A percentile compares a stretch with the other conserved stretches of the same genome.
Conservation (phyloP, 2,113 vertebrate species). For the Syrrhaptes paradoxus region DNA sequence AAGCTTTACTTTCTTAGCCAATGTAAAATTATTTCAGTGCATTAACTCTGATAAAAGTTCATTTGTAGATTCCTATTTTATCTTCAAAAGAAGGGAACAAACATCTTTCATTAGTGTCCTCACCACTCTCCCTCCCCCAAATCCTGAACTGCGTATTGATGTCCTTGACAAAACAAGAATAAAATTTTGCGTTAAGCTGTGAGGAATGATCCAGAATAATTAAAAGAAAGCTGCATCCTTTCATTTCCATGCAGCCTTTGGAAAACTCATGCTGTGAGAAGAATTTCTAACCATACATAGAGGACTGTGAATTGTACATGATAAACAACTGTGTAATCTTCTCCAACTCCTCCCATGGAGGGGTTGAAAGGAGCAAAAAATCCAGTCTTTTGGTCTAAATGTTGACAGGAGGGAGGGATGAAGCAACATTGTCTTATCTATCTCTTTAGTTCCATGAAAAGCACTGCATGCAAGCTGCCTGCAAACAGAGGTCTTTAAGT, state of each 20-base stretch:
- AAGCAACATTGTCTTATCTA: not conserved
- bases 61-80: not conserved
- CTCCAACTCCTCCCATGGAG: not conserved
- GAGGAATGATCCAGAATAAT: not conserved
- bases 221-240: slow-evolving; percentile 3
- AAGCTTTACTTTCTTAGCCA: not conserved
- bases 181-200: not conserved
- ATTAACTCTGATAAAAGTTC: not conserved
- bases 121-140: not conserved
- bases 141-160: not conserved
- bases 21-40: not conserved
- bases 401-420: not conserved
- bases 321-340: slow-evolving; percentile 26
- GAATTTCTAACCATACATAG: not conserved
- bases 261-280: not conserved
- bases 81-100: not conserved
- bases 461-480: not conserved
- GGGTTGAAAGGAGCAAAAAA: not conserved
- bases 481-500: not conserved
- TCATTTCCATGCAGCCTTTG: not conserved
- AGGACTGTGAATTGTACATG: not conserved
- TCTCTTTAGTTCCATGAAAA: not conserved
- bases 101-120: not conserved
- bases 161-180: slow-evolving; percentile 1
- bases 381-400: not conserved